Conservation (phyloP, 2,113 vertebrate genomes). For the Brevimyrus niger region DNA sequence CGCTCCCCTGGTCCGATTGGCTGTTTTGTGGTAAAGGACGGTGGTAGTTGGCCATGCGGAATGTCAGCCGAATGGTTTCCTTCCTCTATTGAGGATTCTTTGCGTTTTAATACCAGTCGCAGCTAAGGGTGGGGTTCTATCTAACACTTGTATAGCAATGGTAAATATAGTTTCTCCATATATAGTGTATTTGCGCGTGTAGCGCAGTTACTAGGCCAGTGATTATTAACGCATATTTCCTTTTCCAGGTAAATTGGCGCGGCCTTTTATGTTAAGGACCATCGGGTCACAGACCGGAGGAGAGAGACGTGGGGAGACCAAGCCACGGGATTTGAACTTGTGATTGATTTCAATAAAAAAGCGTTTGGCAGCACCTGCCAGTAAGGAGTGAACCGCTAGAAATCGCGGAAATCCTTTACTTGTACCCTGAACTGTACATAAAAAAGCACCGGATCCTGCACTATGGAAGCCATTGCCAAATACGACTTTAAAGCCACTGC, state of each 20-base stretch:
- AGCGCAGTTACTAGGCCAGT: not conserved
- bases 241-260: slow-evolving; percentile 47
- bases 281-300: slow-evolving; percentile 55
- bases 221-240: not conserved
- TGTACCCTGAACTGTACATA: slow-evolving; percentile 3
- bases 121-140: slow-evolving; percentile 34
- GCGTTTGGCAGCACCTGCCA: slow-evolving; percentile 23
- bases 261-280: slow-evolving; percentile 57
- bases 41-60: slow-evolving; percentile 22
- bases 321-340: slow-evolving; percentile 39
- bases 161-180: not conserved
- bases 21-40: not conserved
- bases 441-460: not conserved
- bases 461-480: slow-evolving; percentile 98
- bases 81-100: slow-evolving; percentile 35
- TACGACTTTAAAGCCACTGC: slow-evolving; percentile 98
- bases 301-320: slow-evolving; percentile 51
- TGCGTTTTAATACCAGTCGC: slow-evolving; percentile 23
- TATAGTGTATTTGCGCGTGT: not conserved
- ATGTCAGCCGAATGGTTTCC: slow-evolving; percentile 34
- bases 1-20: slow-evolving; percentile 17
- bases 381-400: slow-evolving; percentile 29
- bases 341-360: slow-evolving; percentile 32
- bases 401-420: not conserved
- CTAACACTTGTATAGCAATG: not conserved